A percentile compares a stretch with the other conserved stretches of the same genome.
Conservation (phyloP, 2,113 vertebrate genomes). For the Sinocyclocheilus grahami region DNA sequence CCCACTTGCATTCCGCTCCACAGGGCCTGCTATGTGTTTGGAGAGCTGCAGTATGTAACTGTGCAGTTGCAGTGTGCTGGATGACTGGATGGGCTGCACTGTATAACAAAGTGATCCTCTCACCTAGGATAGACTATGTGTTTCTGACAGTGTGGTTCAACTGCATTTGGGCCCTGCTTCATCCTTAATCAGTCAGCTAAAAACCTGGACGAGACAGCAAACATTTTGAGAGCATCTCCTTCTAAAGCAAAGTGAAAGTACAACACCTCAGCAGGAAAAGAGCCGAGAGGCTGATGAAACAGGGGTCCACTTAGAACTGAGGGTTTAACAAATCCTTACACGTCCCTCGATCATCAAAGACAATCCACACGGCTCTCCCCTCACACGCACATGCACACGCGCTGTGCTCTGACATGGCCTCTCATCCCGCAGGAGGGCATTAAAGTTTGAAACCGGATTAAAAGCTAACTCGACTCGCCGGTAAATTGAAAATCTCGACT, state of each 20-base stretch:
- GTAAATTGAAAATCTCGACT: slow-evolving; percentile 65
- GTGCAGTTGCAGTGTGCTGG: slow-evolving; percentile 63
- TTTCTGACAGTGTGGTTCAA: not conserved
- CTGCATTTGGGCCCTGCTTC: not conserved
- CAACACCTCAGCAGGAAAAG: slow-evolving; percentile 42
- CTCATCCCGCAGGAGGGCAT: slow-evolving; percentile 68
- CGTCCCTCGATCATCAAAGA: slow-evolving; percentile 69
- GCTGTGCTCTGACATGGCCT: slow-evolving; percentile 61
- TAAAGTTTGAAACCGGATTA: slow-evolving; percentile 73
- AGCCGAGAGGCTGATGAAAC: slow-evolving; percentile 67
- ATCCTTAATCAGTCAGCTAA: slow-evolving; percentile 16
- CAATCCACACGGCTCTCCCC: slow-evolving; percentile 61
- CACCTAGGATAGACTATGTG: not conserved
- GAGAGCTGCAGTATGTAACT: slow-evolving; percentile 50
- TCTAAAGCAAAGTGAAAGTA: slow-evolving; percentile 38
- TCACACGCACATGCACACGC: slow-evolving; percentile 15
- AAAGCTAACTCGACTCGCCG: slow-evolving; percentile 68
- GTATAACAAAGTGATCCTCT: slow-evolving; percentile 29
- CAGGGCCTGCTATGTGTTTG: slow-evolving; percentile 59
- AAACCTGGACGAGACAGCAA: slow-evolving; percentile 24
- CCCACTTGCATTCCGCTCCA: slow-evolving; percentile 68
- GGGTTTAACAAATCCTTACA: slow-evolving; percentile 66
- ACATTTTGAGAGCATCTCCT: slow-evolving; percentile 14
- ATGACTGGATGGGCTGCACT: slow-evolving; percentile 60
- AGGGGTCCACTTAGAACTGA: slow-evolving; percentile 73